A percentile compares a stretch with the other conserved stretches of the same genome.
phyloP scores from a whole-genome alignment of 2,797 vertebrate genomes.

The Xenops minutus region DNA sequence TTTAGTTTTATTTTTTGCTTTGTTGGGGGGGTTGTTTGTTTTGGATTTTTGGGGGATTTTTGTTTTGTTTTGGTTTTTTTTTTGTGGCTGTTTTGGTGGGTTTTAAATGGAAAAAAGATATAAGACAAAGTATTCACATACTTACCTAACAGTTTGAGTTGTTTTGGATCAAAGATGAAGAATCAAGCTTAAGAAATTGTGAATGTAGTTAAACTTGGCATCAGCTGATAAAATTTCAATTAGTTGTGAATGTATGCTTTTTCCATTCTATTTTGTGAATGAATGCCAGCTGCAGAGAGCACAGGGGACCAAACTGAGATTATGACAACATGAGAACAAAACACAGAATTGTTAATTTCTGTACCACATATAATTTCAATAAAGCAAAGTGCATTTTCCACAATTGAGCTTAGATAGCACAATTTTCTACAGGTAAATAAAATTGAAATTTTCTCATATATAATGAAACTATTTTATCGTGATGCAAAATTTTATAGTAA shows the following conservation, averaged over 20 bases:
- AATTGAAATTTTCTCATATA: neutral
- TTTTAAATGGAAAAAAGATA: neutral
- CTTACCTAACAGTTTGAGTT: neutral
- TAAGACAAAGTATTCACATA: neutral
- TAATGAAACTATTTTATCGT: neutral
- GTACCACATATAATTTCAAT: neutral
- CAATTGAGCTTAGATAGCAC: neutral
- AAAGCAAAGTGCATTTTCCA: neutral
- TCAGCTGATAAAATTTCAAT: neutral
- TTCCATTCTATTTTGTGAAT: neutral
- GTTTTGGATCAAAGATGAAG: neutral
- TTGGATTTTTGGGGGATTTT: neutral
- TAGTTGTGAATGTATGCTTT: neutral
- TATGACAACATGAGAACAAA: neutral
- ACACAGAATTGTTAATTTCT: neutral
- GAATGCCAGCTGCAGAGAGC: neutral
- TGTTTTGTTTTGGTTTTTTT: neutral
- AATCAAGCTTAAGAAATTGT: neutral
- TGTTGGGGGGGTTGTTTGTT: too few species aligned
- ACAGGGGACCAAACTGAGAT: neutral
- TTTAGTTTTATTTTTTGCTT: neutral
- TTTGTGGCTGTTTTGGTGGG: fast-evolving
- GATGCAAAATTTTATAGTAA: neutral
- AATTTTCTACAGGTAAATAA: neutral
- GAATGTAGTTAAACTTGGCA: neutral